phyloP scores from a whole-genome alignment of 2,888 invertebrate species.

The Rhopalosiphum nymphaeae region DNA sequence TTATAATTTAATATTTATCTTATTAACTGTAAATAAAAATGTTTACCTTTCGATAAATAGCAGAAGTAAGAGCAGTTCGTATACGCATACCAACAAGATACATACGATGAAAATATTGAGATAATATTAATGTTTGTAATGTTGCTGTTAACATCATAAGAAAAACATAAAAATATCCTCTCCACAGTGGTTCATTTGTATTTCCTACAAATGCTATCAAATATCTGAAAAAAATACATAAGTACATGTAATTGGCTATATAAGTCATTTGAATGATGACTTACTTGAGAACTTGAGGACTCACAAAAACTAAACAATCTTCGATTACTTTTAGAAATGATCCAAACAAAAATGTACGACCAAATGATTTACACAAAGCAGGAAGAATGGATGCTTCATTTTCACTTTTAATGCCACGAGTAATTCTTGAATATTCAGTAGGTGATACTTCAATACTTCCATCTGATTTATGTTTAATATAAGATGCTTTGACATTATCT shows the following conservation, averaged over 20 bases:
- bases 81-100: slow-evolving; percentile 74
- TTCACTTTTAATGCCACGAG: slow-evolving; percentile 71
- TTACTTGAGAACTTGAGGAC: slow-evolving; percentile 90
- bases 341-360: slow-evolving; percentile 89
- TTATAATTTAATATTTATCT: not conserved
- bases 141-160: slow-evolving; percentile 73
- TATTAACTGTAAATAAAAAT: not conserved
- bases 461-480: slow-evolving; percentile 59
- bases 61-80: slow-evolving; percentile 73
- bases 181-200: slow-evolving; percentile 71
- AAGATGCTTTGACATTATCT: slow-evolving; percentile 56
- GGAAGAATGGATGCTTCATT: slow-evolving; percentile 86
- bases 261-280: slow-evolving; percentile 65
- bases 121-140: slow-evolving; percentile 73
- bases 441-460: slow-evolving; percentile 70
- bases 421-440: slow-evolving; percentile 71
- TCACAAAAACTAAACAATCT: slow-evolving; percentile 88
- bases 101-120: slow-evolving; percentile 74
- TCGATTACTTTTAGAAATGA: slow-evolving; percentile 84
- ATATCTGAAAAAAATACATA: slow-evolving; percentile 73
- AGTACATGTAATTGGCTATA: not conserved
- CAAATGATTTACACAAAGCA: slow-evolving; percentile 88
- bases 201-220: slow-evolving; percentile 70
- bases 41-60: slow-evolving; percentile 73
- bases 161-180: slow-evolving; percentile 74